Base-by-base conservation (phyloP, 2,113 vertebrate genomes). In the Callaeas wilsoni region DNA sequence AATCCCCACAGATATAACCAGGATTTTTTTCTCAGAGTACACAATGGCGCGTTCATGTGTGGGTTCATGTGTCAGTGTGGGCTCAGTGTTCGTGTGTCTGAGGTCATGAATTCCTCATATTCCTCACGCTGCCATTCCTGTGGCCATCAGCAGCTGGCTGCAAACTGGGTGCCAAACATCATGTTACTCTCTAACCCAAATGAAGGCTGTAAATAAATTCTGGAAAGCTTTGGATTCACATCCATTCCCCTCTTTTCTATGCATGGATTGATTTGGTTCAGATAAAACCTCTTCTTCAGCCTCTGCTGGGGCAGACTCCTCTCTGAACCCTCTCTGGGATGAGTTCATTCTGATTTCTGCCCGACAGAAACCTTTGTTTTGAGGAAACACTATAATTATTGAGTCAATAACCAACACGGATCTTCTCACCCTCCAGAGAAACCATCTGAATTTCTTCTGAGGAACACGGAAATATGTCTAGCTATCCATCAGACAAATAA, bases 1-100 rank as follows among this genome's bases (percentile, higher is more conserved):
- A 49, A 30, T 2, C 7, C 8, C 7, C 3, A 1, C 6, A 65
- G 39, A 50, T 21, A 20, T 1, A 62, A 33, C 1, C 21, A 29
- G 9, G 23, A 6, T 26, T 60, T 64, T 75, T 33, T 44, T 18
- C 21, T 33, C n/a, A 49, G 11, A 44, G 37, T 8, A 17, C 26
- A 6, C 39, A 76, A 2, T 19, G 46, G 16, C 11, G 37, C 1
- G 1, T 59, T n/a, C 27, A 4, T 1, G 10, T 20, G 52, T n/a
- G 52, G 27, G 68, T 33, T 44, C 68, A 12, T 17, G 42, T 27
- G 42, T 16, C 75, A 64, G 7, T 3, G 17, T 42, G 35, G 32
- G 22, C 39, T 86, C 76, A 27, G 8, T 30, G n/a, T 16, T 39
- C 29, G 3, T 4, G 5, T 46, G 9, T 7, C 33, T 44, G 41